Evolutionary conservation across 2,113 vertebrate genomes (phyloP).

Genomic region (Gambusia holbrooki): DNA sequence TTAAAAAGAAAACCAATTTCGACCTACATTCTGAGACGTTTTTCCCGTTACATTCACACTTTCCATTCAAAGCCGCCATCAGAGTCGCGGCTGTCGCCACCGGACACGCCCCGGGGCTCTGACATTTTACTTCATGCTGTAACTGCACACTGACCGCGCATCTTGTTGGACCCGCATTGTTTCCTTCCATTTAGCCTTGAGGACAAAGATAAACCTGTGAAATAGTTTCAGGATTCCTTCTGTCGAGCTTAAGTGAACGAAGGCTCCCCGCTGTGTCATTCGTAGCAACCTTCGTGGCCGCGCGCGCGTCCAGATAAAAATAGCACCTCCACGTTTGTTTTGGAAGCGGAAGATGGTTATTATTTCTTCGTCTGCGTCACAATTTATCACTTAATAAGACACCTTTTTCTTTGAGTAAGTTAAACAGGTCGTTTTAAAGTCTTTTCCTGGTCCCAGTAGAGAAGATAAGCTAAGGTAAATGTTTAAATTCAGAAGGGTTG

Average conservation of each 20-base stretch:
- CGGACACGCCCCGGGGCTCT: conserved; percentile 6
- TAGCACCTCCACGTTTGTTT: not conserved
- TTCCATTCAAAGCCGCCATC: not conserved
- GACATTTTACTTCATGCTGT: conserved; percentile 16
- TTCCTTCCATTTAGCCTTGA: conserved; percentile 63
- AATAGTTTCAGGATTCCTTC: conserved; percentile 60
- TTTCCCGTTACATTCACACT: not conserved
- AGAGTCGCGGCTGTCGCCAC: conserved; percentile 31
- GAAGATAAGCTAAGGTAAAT: not conserved
- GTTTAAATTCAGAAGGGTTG: not conserved
- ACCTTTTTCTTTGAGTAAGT: not conserved
- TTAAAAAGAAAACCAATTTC: not conserved
- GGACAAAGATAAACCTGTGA: conserved; percentile 74
- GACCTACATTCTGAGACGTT: not conserved
- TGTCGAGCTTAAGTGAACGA: conserved; percentile 25
- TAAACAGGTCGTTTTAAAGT: too few species aligned
- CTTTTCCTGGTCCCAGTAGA: not conserved
- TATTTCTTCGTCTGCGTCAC: not conserved
- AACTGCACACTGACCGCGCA: conserved; percentile 33
- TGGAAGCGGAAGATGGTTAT: too few species aligned
- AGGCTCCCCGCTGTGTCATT: not conserved
- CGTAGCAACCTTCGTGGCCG: not conserved
- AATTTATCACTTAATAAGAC: not conserved
- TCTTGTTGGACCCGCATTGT: conserved; percentile 44
- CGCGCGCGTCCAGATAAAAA: not conserved